These are phyloP conservation scores for Epinephelus coioides DNA, from an alignment of 2,797 vertebrate genomes.

Conservation along the genomic window DNA sequence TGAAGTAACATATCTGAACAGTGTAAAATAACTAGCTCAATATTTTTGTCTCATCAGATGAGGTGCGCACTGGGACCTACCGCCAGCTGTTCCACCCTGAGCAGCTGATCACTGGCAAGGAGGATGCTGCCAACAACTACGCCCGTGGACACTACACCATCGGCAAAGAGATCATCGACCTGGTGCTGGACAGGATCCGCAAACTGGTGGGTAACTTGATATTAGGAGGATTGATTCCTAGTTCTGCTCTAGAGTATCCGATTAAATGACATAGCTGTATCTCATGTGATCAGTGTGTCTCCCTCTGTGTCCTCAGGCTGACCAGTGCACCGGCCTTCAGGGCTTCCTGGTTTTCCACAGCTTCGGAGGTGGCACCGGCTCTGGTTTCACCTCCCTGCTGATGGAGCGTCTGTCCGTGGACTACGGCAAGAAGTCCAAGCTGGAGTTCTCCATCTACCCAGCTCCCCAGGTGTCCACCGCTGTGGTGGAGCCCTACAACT, in stretches of 20 bases:
- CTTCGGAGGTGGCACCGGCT: constrained; percentile 63
- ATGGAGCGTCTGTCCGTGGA: constrained; percentile 58
- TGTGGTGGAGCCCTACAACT: constrained; percentile 79
- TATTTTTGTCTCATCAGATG: too few relatives aligned
- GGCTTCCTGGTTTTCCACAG: constrained; percentile 76
- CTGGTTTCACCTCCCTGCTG: constrained; percentile 51
- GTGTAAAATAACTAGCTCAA: too few relatives aligned
- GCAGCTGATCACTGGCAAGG: constrained; percentile 83
- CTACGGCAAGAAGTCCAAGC: constrained; percentile 55
- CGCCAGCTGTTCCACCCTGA: constrained; percentile 80
- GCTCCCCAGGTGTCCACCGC: constrained; percentile 79
- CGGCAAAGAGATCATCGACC: constrained; percentile 82
- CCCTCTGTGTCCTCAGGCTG: constrained; percentile 62
- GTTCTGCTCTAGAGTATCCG: background rate
- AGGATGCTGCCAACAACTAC: constrained; percentile 84
- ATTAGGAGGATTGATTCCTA: background rate
- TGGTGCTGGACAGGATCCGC: constrained; percentile 80
- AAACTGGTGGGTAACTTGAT: constrained; percentile 72
- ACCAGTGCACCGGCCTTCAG: constrained; percentile 81
- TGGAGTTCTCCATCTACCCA: constrained; percentile 81
- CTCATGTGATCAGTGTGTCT: background rate
- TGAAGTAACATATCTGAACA: too few relatives aligned
- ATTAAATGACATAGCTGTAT: background rate
- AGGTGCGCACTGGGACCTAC: constrained; percentile 71
- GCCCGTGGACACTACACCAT: constrained; percentile 84